Evolutionary conservation across 1,140 invertebrate genomes (phyloP).

Genomic region (Aricia agestis): DNA sequence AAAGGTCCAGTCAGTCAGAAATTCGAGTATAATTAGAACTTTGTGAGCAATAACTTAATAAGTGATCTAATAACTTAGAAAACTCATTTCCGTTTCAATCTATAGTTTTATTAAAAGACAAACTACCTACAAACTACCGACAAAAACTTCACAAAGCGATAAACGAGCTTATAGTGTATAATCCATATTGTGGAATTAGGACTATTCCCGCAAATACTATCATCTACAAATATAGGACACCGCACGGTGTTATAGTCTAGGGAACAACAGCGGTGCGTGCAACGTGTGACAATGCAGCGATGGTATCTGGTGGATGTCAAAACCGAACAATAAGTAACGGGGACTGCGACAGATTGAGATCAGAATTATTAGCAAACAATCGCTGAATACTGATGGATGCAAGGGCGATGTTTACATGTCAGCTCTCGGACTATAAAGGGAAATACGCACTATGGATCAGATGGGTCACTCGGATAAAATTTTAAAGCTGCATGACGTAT

Average conservation of each 20-base stretch:
- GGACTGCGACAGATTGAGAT: not conserved
- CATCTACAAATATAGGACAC: not conserved
- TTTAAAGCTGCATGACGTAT: no score
- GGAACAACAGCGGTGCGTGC: conserved; percentile 10
- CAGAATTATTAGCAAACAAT: conserved; percentile 12
- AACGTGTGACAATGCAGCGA: conserved; percentile 15
- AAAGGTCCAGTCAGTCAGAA: no score
- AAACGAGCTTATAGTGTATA: not conserved
- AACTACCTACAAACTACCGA: no score
- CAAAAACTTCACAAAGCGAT: not conserved
- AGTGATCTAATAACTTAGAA: no score
- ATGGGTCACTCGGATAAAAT: no score
- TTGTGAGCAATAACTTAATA: no score
- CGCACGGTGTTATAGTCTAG: conserved; percentile 16
- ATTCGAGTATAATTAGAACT: no score
- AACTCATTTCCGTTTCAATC: no score
- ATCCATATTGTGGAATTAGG: no score
- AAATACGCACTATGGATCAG: not conserved
- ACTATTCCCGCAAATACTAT: no score
- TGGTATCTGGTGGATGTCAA: conserved; percentile 17
- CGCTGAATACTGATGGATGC: not conserved
- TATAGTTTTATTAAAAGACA: no score
- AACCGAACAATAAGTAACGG: conserved; percentile 22
- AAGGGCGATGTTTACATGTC: not conserved
- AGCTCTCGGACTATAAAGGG: not conserved